Conservation (phyloP, 1,140 invertebrate species). For the Bathynomus jamesi region DNA sequence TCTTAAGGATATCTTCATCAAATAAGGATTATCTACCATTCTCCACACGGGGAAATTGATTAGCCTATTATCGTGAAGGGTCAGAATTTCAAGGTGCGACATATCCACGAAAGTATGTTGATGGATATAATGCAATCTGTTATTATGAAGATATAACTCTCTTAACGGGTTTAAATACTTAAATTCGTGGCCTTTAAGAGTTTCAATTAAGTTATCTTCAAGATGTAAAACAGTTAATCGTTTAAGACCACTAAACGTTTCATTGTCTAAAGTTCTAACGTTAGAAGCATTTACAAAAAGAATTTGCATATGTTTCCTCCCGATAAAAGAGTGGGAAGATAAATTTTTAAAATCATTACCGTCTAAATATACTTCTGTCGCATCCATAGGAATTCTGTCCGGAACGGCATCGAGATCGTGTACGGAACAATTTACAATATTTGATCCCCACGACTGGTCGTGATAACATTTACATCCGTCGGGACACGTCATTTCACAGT, state of each 20-base stretch:
- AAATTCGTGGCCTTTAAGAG: constrained; percentile 73
- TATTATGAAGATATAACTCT: constrained; percentile 80
- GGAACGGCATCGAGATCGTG: constrained; percentile 61
- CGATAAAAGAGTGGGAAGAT: constrained; percentile 81
- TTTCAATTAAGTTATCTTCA: constrained; percentile 72
- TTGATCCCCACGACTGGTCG: constrained; percentile 85
- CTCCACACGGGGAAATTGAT: constrained; percentile 58
- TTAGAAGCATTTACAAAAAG: constrained; percentile 81
- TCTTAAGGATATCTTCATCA: constrained; percentile 41
- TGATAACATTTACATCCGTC: constrained; percentile 89
- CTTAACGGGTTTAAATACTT: constrained; percentile 60
- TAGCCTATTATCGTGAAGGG: constrained; percentile 75
- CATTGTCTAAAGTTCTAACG: constrained; percentile 73
- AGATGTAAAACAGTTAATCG: constrained; percentile 60
- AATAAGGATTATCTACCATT: constrained; percentile 42
- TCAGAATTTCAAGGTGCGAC: constrained; percentile 68
- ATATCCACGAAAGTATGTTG: constrained; percentile 75
- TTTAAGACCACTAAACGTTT: constrained; percentile 78
- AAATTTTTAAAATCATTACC: constrained; percentile 80
- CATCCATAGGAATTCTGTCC: constrained; percentile 83
- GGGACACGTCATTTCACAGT: constrained; percentile 79
- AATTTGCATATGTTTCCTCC: constrained; percentile 75
- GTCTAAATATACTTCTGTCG: constrained; percentile 84
- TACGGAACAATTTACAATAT: constrained; percentile 79
- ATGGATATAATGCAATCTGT: constrained; percentile 71